Conservation (phyloP, 53 echinoderm and acorn worm species). For the Paracentrotus lividus region DNA sequence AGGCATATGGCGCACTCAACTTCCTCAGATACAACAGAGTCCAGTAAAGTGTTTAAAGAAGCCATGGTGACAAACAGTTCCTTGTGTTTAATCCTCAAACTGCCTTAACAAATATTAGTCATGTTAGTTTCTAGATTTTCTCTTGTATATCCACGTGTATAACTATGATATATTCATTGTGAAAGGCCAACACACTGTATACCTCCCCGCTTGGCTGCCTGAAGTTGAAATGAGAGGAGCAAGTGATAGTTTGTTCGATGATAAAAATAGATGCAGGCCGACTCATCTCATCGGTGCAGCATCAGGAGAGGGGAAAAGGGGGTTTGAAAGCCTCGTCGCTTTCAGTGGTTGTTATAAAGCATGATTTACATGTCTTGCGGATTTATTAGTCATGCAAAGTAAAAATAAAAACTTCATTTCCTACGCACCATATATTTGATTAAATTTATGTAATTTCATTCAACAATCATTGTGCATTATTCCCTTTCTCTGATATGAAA, state of each 20-base stretch:
- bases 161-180: background rate
- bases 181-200: background rate
- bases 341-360: too few relatives aligned
- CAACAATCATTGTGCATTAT: too few relatives aligned
- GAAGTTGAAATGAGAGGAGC: background rate
- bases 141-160: background rate
- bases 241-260: constrained; percentile 44
- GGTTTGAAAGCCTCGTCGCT: background rate
- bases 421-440: too few relatives aligned
- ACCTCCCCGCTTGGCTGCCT: background rate
- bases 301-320: background rate
- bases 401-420: too few relatives aligned
- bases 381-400: too few relatives aligned
- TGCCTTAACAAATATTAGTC: background rate
- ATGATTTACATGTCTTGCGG: too few relatives aligned
- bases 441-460: too few relatives aligned
- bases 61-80: constrained; percentile 9
- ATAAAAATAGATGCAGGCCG: constrained; percentile 40
- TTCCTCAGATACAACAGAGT: constrained; percentile 58
- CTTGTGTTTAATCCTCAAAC: background rate
- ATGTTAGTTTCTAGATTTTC: background rate
- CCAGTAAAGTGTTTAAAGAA: constrained; percentile 51
- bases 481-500: too few relatives aligned
- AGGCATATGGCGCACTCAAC: constrained; percentile 67
- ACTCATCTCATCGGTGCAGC: constrained; percentile 31